Base-by-base conservation (phyloP, 1,140 invertebrate genomes). In the Orchestia grillus region DNA sequence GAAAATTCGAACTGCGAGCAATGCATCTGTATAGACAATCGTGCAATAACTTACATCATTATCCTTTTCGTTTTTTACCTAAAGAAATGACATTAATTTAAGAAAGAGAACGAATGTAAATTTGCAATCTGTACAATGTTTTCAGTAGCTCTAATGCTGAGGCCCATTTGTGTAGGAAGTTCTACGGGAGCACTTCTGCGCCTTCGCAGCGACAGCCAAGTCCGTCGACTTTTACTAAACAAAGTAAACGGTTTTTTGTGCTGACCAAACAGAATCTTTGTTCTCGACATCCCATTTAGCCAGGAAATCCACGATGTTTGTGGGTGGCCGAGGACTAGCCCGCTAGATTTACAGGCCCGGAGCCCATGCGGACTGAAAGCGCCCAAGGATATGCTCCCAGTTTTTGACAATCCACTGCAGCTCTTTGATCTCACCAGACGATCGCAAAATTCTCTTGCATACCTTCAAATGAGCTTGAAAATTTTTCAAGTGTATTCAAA, bases 201-300 rank as follows among this genome's bases (percentile, higher is more conserved):
- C 15, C 28, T 77, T 77, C 1, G 62, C 62, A 77, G 62, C 62
- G 62, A 77, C 62, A 77, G 62, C 62, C 62, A 3, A 77, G 88
- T 28, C 88, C 41, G 44, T 42, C 19, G 88, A 91, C 41, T 44
- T 42, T 91, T 91, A 91, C 88, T 91, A 91, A 91, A 91, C 44
- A 91, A 15, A 91, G 88, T 44, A 43, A 91, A 28, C 87, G 88
- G 36, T 91, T 91, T 91, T 91, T 43, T 91, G 8, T 91, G 88
- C 88, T 91, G 88, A 91, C 88, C 88, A 91, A 91, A 44, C 88
- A 91, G 88, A 91, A 91, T 91, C 88, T 91, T 91, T 91, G 88
- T 11, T 91, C 88, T 91, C 44, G 88, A 91, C 88, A 91, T 91
- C 41, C 88, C 88, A 91, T 91, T 91, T 91, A 44, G 88, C 88